Conservation (phyloP, 2,113 vertebrate species). For the Dipodomys ordii region DNA sequence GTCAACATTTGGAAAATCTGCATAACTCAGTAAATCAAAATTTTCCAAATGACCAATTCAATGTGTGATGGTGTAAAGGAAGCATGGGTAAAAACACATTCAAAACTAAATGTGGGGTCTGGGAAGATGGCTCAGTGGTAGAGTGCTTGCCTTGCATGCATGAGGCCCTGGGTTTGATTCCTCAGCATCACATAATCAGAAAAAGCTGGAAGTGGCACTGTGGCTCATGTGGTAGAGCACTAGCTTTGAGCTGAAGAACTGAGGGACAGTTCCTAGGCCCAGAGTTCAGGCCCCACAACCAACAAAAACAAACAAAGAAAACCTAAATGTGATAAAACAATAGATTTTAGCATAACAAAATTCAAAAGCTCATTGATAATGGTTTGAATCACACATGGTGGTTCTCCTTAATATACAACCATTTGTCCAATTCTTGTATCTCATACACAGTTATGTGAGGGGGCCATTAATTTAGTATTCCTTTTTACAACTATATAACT, state of each 20-base stretch:
- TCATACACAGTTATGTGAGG: neutral
- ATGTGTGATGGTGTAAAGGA: neutral
- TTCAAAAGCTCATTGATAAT: neutral
- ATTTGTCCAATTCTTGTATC: neutral
- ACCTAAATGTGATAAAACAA: neutral
- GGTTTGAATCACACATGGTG: neutral
- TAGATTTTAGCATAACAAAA: neutral
- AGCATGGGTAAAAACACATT: neutral
- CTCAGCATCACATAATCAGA: no score
- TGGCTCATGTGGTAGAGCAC: no score
- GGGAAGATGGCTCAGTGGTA: no score
- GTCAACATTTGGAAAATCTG: neutral
- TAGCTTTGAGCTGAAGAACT: no score
- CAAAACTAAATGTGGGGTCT: neutral
- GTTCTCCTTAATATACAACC: neutral
- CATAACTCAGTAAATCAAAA: neutral
- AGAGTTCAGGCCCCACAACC: no score
- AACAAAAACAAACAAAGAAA: no score
- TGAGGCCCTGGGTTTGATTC: no score
- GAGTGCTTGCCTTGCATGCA: no score
- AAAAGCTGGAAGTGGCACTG: no score
- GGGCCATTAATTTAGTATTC: neutral
- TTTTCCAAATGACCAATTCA: slow-evolving; percentile 3
- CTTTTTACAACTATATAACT: neutral
- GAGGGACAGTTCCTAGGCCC: no score